Base-by-base conservation (phyloP, 2,797 vertebrate genomes). In the Anolis apletophallus region DNA sequence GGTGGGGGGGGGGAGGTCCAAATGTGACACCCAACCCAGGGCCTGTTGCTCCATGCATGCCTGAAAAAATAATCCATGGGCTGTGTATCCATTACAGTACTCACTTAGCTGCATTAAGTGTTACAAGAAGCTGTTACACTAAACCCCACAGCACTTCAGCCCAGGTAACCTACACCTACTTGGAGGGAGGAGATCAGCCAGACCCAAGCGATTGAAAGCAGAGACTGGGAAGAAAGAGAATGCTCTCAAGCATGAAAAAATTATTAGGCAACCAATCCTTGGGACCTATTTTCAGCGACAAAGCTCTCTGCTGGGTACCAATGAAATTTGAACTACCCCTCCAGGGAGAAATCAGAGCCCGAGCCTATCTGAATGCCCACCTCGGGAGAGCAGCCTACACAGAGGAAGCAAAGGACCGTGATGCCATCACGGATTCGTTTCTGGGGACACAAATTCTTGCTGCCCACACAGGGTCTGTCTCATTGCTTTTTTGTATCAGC, bases 241-340 rank as follows among this genome's bases (percentile, higher is more conserved):
- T 89, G 89, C 94, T 87, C 93, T 87, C 75, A 0, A 36, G 77
- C 95, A 96, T 96, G 91, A 96, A 97, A 97, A 91, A 96, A 88
- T 96, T 90, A 97, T 96, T 95, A 96, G 95, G 91, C 89, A 88
- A 84, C 88, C 92, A 84, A 94, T 92, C 91, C 92, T 40, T 0
- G 2, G 64, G 88, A 83, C 93, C 92, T 89, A 87, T 85, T 90
- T 90, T 93, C 89, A 46, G 93, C 93, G 90, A 93, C 89, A 87
- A 87, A 81, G 91, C 89, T 80, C 77, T 89, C 83, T 34, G 80
- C 82, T 52, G 4, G 54, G 64, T 73, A 78, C 72, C 46, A 26
- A 34, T 87, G 89, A 46, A 93, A 36, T 83, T 26, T 34, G 91
- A 91, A 54, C 88, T 73, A 19, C 46, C 57, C 61, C 79, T 77